Evolutionary conservation across 2,113 vertebrate species (phyloP).

Genomic region (Poeciliopsis prolifica): DNA sequence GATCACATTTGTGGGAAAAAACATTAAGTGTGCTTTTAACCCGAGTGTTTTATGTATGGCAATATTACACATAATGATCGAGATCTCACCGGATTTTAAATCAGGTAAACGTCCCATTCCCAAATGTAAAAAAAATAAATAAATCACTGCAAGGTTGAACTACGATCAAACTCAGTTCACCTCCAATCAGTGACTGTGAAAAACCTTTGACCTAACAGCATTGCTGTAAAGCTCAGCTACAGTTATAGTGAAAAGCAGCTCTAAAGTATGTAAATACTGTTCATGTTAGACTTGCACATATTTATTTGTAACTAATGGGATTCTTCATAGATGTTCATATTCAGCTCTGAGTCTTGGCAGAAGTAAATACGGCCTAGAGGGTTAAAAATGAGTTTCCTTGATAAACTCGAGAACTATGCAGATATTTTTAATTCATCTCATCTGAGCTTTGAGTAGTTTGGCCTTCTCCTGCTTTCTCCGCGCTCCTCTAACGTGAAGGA

Average conservation of each 20-base stretch:
- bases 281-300: neutral
- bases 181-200: too few relatives aligned
- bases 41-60: neutral
- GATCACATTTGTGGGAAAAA: neutral
- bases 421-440: conserved; percentile 72
- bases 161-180: too few relatives aligned
- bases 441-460: conserved; percentile 43
- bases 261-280: neutral
- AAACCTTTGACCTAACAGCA: too few relatives aligned
- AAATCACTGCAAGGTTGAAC: neutral
- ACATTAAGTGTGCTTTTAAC: neutral
- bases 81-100: too few relatives aligned
- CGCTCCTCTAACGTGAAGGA: conserved; percentile 68
- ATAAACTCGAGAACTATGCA: conserved; percentile 64
- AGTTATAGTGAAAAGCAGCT: too few relatives aligned
- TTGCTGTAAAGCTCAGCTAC: too few relatives aligned
- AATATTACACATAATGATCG: neutral
- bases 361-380: neutral
- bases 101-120: too few relatives aligned
- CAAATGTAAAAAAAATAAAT: neutral
- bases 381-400: conserved; percentile 82
- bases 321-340: neutral
- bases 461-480: conserved; percentile 18
- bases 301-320: neutral
- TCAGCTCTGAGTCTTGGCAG: neutral